phyloP scores from a whole-genome alignment of 2,113 vertebrate species.

The Acanthisitta chloris region DNA sequence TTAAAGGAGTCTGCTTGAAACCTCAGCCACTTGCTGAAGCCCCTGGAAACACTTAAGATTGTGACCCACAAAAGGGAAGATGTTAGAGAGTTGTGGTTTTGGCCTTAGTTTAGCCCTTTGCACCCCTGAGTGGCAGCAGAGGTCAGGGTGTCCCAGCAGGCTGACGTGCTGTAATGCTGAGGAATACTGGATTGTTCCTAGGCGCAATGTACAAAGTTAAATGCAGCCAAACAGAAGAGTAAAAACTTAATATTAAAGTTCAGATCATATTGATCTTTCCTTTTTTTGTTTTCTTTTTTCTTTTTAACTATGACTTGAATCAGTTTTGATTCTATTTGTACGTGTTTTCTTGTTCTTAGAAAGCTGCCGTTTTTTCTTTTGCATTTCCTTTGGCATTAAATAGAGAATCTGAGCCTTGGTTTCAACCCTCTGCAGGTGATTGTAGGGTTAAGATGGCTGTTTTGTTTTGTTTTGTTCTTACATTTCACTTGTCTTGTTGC shows the following conservation, averaged over 20 bases:
- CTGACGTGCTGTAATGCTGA: neutral
- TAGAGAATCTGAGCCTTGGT: constrained; percentile 62
- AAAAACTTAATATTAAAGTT: constrained; percentile 69
- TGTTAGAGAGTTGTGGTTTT: neutral
- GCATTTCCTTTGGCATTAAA: constrained; percentile 58
- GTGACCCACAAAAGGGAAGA: neutral
- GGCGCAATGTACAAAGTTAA: neutral
- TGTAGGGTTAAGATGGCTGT: constrained; percentile 60
- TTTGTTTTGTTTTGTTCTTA: constrained; percentile 15
- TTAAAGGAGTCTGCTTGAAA: neutral
- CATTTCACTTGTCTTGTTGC: constrained; percentile 77
- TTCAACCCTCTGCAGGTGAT: constrained; percentile 64
- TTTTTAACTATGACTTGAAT: constrained; percentile 78
- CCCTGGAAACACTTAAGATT: neutral
- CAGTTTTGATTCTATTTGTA: constrained; percentile 79
- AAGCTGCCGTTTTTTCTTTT: constrained; percentile 69
- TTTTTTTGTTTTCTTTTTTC: constrained; percentile 61
- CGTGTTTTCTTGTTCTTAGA: constrained; percentile 71
- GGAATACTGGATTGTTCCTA: constrained; percentile 17
- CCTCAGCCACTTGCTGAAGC: neutral
- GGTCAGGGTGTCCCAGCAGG: neutral
- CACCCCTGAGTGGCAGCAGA: neutral
- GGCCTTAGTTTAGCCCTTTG: neutral
- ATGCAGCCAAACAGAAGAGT: constrained; percentile 65
- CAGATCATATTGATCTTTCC: constrained; percentile 87